These are phyloP conservation scores for Hoplias malabaricus DNA, from an alignment of 2,113 vertebrate genomes.

Conservation along the genomic window DNA sequence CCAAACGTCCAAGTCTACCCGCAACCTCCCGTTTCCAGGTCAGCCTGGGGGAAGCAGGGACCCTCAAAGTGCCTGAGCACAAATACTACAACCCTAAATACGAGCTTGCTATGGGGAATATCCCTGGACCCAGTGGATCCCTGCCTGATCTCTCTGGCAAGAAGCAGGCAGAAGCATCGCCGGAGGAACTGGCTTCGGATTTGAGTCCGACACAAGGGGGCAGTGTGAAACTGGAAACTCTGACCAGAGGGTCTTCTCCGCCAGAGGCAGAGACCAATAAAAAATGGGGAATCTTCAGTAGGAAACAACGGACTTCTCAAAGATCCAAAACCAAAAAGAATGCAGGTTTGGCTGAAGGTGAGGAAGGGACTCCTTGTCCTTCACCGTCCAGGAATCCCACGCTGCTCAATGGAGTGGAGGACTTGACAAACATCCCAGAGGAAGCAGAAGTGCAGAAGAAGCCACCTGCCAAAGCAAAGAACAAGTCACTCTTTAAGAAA, in stretches of 20 bases:
- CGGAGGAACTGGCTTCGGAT: neutral
- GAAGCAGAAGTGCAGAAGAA: neutral
- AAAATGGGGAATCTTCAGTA: neutral
- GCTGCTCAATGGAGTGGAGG: neutral
- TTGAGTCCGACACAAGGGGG: slow-evolving; percentile 2
- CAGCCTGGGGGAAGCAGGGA: slow-evolving; percentile 60
- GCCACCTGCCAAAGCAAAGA: neutral
- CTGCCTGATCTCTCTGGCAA: slow-evolving; percentile 29
- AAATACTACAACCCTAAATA: slow-evolving; percentile 95
- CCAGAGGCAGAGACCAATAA: neutral
- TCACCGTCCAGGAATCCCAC: neutral
- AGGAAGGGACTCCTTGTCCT: neutral
- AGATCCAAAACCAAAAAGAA: slow-evolving; percentile 20
- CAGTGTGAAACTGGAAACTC: slow-evolving; percentile 49
- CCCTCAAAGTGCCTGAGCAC: slow-evolving; percentile 80
- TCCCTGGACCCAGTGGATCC: slow-evolving; percentile 12
- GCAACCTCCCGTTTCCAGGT: slow-evolving; percentile 74
- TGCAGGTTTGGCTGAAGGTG: slow-evolving; percentile 14
- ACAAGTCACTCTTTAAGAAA: slow-evolving; percentile 33
- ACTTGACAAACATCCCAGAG: neutral
- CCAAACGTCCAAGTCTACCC: slow-evolving; percentile 59
- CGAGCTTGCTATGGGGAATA: slow-evolving; percentile 70
- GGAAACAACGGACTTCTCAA: neutral
- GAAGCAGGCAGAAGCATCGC: neutral
- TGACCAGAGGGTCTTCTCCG: neutral